Evolutionary conservation across 2,797 vertebrate genomes (phyloP).

Genomic region (Passerculus sandwichensis): DNA sequence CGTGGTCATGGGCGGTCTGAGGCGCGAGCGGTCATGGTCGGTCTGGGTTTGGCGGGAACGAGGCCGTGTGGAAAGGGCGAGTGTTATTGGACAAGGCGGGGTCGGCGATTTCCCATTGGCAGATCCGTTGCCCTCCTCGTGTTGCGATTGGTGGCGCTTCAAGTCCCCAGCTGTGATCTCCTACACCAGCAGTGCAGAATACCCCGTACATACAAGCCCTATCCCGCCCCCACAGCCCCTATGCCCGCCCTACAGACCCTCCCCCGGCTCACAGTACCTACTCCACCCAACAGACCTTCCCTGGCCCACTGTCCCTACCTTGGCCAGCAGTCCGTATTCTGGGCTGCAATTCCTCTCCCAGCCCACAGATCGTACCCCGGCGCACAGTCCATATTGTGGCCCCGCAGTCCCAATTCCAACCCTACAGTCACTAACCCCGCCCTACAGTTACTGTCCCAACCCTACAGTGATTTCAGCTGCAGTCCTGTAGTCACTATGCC

Average conservation of each 20-base stretch:
- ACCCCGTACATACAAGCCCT: fast-evolving
- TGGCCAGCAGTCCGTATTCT: fast-evolving
- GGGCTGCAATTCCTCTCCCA: fast-evolving
- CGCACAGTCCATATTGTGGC: too few relatives aligned
- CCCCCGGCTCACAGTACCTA: fast-evolving
- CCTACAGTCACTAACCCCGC: too few relatives aligned
- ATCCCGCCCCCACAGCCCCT: fast-evolving
- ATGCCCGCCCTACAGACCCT: fast-evolving
- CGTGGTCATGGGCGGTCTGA: fast-evolving
- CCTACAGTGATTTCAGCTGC: not conserved
- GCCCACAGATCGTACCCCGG: fast-evolving
- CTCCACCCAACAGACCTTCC: fast-evolving
- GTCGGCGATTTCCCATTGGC: fast-evolving
- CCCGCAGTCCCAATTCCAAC: fast-evolving
- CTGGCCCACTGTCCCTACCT: fast-evolving
- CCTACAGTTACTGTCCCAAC: fast-evolving
- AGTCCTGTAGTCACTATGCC: not conserved
- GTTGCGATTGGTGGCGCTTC: fast-evolving
- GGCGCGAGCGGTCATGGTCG: fast-evolving
- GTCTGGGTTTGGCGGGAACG: fast-evolving
- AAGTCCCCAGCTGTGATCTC: fast-evolving
- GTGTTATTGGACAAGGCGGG: fast-evolving
- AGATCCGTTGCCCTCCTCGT: fast-evolving
- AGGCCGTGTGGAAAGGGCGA: fast-evolving
- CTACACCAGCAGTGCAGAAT: fast-evolving